Conservation (phyloP, 2,113 vertebrate genomes). For the Etheostoma spectabile region DNA sequence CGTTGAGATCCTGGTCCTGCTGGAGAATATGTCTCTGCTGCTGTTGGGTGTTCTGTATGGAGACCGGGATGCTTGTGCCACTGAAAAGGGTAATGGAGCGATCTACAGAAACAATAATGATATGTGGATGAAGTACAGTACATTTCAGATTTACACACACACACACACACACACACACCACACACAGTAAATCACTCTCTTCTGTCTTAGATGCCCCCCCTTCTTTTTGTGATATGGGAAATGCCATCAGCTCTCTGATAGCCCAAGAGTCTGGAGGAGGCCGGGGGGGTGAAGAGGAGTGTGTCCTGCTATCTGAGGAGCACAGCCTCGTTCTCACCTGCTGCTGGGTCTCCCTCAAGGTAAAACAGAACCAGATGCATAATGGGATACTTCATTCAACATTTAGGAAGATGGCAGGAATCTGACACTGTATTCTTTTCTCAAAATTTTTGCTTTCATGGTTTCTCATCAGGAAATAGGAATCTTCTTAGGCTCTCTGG, state of each 20-base stretch:
- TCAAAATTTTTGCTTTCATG: background rate
- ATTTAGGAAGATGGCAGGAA: background rate
- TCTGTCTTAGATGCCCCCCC: constrained; percentile 83
- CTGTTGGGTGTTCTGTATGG: constrained; percentile 87
- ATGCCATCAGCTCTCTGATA: constrained; percentile 88
- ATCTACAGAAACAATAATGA: background rate
- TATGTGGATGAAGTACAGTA: background rate
- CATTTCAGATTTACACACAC: background rate
- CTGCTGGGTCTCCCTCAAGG: constrained; percentile 95
- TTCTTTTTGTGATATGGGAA: constrained; percentile 93
- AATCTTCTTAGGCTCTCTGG: constrained; percentile 84
- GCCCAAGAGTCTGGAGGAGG: constrained; percentile 71
- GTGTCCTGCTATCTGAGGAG: constrained; percentile 89
- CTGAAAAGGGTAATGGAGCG: constrained; percentile 76
- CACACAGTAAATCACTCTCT: background rate
- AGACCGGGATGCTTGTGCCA: constrained; percentile 37
- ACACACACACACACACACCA: background rate
- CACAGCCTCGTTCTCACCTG: constrained; percentile 91
- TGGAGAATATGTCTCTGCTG: constrained; percentile 85
- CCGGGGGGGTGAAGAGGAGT: constrained; percentile 70
- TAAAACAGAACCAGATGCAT: constrained; percentile 55
- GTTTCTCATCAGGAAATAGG: constrained; percentile 81
- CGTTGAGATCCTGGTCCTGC: constrained; percentile 74
- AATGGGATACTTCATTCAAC: background rate
- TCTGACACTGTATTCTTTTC: background rate